phyloP scores from a whole-genome alignment of 2,797 vertebrate genomes.

The Mus caroli region DNA sequence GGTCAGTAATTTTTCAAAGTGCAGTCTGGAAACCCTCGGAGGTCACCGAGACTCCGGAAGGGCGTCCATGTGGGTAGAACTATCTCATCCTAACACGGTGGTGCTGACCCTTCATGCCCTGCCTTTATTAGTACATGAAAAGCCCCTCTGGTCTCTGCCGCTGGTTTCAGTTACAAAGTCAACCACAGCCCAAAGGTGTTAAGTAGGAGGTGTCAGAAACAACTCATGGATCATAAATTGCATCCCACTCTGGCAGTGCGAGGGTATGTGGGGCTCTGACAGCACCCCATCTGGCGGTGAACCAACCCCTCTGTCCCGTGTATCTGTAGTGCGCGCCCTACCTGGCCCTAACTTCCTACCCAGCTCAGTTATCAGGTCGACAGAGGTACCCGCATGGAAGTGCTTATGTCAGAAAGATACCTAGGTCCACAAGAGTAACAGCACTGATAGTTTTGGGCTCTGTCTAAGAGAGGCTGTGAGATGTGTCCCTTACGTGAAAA shows the following conservation, averaged over 20 bases:
- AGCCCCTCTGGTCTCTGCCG: background rate
- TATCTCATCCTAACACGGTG: background rate
- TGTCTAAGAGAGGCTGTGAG: background rate
- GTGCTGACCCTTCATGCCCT: background rate
- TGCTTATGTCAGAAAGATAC: background rate
- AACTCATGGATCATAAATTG: background rate
- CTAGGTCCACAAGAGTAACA: background rate
- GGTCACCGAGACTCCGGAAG: background rate
- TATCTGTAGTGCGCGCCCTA: background rate
- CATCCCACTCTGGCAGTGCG: background rate
- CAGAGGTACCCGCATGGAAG: background rate
- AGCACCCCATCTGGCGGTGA: background rate
- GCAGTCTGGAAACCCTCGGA: background rate
- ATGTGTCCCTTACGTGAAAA: background rate
- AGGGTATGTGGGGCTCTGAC: background rate
- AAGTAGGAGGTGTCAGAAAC: background rate
- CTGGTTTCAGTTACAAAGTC: background rate
- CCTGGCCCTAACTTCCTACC: background rate
- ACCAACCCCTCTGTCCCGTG: background rate
- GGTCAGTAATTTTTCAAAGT: slow-evolving; percentile 19
- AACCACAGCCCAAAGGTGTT: background rate
- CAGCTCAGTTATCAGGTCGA: background rate
- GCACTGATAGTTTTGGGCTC: background rate
- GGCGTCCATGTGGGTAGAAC: background rate
- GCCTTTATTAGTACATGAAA: background rate